Percentiles rank a stretch among this genome's conserved stretches.
These are phyloP conservation scores for Temnothorax rugatulus DNA, from an alignment of 2,888 invertebrate genomes.

Conservation along the genomic window DNA sequence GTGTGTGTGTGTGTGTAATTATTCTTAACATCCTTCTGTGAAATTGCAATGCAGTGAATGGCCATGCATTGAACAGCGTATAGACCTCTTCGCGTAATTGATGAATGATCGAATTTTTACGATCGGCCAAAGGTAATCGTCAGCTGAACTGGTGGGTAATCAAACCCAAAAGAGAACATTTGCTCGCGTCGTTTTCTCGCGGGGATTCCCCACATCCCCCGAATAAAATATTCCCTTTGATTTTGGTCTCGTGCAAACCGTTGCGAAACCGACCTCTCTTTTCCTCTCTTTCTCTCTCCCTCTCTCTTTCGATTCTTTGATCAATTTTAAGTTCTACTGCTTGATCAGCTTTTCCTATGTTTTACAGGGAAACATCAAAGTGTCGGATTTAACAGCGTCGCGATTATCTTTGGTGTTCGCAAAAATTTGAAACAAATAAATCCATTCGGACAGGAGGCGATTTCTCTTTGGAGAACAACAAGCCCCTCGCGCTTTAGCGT, in stretches of 20 bases:
- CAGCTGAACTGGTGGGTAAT: not conserved
- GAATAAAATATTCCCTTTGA: slow-evolving; percentile 80
- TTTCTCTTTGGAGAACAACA: not conserved
- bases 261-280: not conserved
- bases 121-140: slow-evolving; percentile 41
- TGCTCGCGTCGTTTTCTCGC: slow-evolving; percentile 33
- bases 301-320: slow-evolving; percentile 3
- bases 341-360: not conserved
- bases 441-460: not conserved
- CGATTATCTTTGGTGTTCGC: not conserved
- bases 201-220: slow-evolving; percentile 24
- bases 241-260: slow-evolving; percentile 5
- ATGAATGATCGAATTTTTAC: slow-evolving; percentile 28
- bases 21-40: not conserved
- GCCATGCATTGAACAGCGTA: not conserved
- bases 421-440: not conserved
- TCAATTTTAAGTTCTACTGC: not conserved
- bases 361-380: not conserved
- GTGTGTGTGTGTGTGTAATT: not conserved
- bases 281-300: not conserved
- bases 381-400: not conserved
- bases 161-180: slow-evolving; percentile 44
- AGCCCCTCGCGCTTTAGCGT: slow-evolving; percentile 8
- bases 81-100: not conserved
- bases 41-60: not conserved